Conservation (phyloP, 2,113 vertebrate species). For the Pampusana beccarii region DNA sequence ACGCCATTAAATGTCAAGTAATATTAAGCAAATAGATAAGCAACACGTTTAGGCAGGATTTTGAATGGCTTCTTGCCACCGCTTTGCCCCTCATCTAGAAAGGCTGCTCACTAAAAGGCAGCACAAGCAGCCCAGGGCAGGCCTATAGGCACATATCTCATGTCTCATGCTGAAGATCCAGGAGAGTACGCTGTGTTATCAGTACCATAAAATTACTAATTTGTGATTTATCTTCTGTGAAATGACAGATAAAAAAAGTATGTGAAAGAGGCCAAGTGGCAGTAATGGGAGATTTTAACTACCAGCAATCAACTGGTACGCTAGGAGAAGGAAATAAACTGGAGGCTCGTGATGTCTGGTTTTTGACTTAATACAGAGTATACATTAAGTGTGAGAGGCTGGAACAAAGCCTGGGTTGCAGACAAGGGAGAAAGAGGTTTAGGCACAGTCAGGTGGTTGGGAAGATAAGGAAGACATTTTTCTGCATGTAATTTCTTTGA, state of each 20-base stretch:
- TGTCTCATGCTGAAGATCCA: not conserved
- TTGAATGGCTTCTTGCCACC: not conserved
- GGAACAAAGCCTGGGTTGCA: not conserved
- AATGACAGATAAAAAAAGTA: slow-evolving; percentile 16
- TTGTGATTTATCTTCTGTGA: slow-evolving; percentile 41
- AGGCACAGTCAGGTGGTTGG: not conserved
- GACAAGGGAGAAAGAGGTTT: not conserved
- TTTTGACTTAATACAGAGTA: not conserved
- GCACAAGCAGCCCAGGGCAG: not conserved
- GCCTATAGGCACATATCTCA: not conserved
- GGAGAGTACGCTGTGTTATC: not conserved
- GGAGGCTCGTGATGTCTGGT: not conserved
- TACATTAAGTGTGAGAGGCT: not conserved
- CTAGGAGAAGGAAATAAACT: slow-evolving; percentile 27
- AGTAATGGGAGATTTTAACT: slow-evolving; percentile 15
- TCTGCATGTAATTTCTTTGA: not conserved
- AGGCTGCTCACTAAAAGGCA: not conserved
- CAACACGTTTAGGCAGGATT: not conserved
- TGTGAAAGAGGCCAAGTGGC: not conserved
- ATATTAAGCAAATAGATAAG: not conserved
- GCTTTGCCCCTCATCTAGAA: not conserved
- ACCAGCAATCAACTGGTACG: not conserved
- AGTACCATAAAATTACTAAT: not conserved
- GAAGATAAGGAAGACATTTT: not conserved
- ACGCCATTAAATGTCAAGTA: not conserved